Percentiles rank a stretch among this genome's conserved stretches.
Conservation (phyloP, 2,113 vertebrate species). For the Abramis brama region DNA sequence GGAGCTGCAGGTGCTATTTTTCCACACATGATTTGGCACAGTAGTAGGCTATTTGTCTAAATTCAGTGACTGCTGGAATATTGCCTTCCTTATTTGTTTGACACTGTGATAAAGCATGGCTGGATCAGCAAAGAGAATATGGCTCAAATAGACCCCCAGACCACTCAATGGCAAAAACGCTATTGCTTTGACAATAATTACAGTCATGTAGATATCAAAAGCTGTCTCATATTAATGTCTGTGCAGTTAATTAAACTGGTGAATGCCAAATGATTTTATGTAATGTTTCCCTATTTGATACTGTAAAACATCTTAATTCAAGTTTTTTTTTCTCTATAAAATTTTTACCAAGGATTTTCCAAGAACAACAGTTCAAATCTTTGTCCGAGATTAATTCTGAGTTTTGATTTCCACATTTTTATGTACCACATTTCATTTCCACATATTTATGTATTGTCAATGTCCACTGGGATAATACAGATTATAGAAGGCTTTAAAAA, state of each 20-base stretch:
- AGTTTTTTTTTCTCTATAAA: background rate
- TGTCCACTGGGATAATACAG: background rate
- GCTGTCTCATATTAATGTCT: background rate
- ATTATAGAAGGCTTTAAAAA: slow-evolving; percentile 1
- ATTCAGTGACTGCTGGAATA: slow-evolving; percentile 32
- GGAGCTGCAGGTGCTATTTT: slow-evolving; percentile 26
- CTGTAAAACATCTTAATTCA: background rate
- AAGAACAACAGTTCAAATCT: background rate
- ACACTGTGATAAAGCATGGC: slow-evolving; percentile 3
- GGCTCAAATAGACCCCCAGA: slow-evolving; percentile 1
- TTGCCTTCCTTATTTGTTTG: slow-evolving; percentile 17
- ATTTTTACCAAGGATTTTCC: background rate
- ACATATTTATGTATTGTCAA: background rate
- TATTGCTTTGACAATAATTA: slow-evolving; percentile 3
- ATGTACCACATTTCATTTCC: background rate
- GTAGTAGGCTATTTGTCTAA: slow-evolving; percentile 30
- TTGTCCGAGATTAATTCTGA: background rate
- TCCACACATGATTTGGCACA: background rate
- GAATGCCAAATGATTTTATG: background rate
- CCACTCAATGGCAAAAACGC: background rate
- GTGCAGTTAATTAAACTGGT: background rate
- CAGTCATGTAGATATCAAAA: background rate
- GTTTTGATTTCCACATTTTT: background rate
- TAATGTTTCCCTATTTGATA: background rate
- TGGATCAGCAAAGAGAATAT: background rate